Conservation (phyloP, 2,888 invertebrate genomes). For the Agonopterix alstromeriana region DNA sequence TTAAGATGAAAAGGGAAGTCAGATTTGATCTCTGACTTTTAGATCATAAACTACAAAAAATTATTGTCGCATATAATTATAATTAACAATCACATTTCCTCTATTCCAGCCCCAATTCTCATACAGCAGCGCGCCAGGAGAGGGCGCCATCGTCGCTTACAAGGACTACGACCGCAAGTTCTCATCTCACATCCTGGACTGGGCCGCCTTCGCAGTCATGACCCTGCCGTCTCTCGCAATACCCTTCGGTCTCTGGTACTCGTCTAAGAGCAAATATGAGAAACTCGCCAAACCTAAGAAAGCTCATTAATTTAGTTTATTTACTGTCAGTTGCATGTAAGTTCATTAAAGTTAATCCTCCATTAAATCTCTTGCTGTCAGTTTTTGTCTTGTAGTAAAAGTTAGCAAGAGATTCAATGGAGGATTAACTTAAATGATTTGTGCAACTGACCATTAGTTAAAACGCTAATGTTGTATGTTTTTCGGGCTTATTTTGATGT, state of each 20-base stretch:
- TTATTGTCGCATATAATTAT: no score
- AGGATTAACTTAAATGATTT: no score
- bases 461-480: conserved; percentile 39
- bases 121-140: conserved; percentile 93
- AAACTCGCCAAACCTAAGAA: conserved; percentile 85
- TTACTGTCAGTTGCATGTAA: no score
- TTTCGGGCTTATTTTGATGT: background rate
- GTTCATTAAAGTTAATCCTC: no score
- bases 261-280: conserved; percentile 96
- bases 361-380: no score
- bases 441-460: no score
- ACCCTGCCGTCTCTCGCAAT: conserved; percentile 95
- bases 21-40: no score
- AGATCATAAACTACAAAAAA: no score
- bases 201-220: conserved; percentile 98
- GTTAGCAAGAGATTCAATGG: no score
- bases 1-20: no score
- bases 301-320: conserved; percentile 50
- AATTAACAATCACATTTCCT: background rate
- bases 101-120: conserved; percentile 81
- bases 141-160: conserved; percentile 94
- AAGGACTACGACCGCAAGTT: conserved; percentile 97
- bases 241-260: conserved; percentile 95
- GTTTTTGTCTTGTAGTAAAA: no score
- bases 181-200: conserved; percentile 97